Evolutionary conservation across 2,888 invertebrate genomes (phyloP).

Genomic region (Peribatodes rhomboidaria): DNA sequence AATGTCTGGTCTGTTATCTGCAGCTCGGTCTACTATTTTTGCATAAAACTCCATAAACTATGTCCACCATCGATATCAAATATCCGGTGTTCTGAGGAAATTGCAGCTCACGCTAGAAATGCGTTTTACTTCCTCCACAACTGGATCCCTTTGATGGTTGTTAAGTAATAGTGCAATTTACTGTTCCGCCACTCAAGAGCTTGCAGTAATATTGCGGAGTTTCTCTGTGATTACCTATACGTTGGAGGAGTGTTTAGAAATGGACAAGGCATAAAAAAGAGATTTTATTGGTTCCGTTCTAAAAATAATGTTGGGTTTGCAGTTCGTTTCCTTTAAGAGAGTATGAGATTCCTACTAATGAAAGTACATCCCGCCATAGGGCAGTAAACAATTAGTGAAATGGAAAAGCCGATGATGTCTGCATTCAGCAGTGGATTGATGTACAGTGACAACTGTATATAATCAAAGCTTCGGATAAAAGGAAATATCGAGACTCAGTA

Average conservation of each 20-base stretch:
- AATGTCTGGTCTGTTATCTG: too few species aligned
- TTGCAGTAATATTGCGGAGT: slow-evolving; percentile 1
- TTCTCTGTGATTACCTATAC: slow-evolving; percentile 9
- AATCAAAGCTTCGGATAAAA: too few species aligned
- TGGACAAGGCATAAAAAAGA: not conserved
- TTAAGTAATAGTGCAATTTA: slow-evolving; percentile 57
- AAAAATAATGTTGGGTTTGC: too few species aligned
- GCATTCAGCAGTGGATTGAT: too few species aligned
- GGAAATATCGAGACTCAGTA: too few species aligned
- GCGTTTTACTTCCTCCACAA: slow-evolving; percentile 57
- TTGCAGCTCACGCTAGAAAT: slow-evolving; percentile 54
- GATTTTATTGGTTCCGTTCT: not conserved
- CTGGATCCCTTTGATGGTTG: slow-evolving; percentile 51
- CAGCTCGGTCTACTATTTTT: too few species aligned
- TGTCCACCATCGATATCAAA: slow-evolving; percentile 47
- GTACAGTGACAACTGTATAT: too few species aligned
- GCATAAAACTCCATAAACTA: slow-evolving; percentile 30
- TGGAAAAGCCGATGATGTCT: too few species aligned
- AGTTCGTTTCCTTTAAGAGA: too few species aligned
- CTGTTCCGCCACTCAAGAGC: slow-evolving; percentile 39
- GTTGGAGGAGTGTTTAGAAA: not conserved
- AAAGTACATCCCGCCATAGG: too few species aligned
- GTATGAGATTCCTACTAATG: too few species aligned
- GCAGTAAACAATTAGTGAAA: too few species aligned
- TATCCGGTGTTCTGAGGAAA: slow-evolving; percentile 59